Conservation (phyloP, 1,140 invertebrate species). For the Brachionus rotundiformis region DNA sequence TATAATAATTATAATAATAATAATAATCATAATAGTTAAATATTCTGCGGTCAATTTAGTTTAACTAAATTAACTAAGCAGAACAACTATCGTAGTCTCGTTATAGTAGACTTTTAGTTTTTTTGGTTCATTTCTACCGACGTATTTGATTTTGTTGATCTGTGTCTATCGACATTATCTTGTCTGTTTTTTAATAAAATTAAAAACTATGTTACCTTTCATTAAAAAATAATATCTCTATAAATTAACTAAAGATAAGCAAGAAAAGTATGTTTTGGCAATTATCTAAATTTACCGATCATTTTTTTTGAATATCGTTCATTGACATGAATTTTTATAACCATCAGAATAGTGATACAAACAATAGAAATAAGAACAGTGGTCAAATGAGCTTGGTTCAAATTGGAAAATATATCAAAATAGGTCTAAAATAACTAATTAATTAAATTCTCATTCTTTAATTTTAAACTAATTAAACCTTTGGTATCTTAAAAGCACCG, state of each 20-base stretch:
- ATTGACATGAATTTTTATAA: conserved; percentile 61
- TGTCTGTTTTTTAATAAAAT: too few species aligned
- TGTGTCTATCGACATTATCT: too few species aligned
- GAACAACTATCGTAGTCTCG: too few species aligned
- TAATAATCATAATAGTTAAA: neutral
- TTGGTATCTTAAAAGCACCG: conserved; percentile 63
- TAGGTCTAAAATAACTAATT: neutral
- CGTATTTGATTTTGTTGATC: too few species aligned
- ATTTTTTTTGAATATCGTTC: conserved; percentile 58
- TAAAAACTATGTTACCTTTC: too few species aligned
- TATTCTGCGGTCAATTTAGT: too few species aligned
- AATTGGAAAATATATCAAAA: neutral
- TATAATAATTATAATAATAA: neutral
- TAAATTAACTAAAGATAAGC: too few species aligned
- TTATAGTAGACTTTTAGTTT: too few species aligned
- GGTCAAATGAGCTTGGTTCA: neutral
- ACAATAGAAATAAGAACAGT: conserved; percentile 58
- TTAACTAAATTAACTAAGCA: too few species aligned
- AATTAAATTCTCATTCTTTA: neutral
- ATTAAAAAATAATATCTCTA: too few species aligned
- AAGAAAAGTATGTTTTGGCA: neutral
- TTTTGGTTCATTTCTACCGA: too few species aligned
- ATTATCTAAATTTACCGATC: neutral
- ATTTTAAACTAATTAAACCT: conserved; percentile 56
- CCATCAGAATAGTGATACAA: conserved; percentile 59